Conservation (phyloP, 2,797 vertebrate genomes). For the Tauraco hartlaubi region DNA sequence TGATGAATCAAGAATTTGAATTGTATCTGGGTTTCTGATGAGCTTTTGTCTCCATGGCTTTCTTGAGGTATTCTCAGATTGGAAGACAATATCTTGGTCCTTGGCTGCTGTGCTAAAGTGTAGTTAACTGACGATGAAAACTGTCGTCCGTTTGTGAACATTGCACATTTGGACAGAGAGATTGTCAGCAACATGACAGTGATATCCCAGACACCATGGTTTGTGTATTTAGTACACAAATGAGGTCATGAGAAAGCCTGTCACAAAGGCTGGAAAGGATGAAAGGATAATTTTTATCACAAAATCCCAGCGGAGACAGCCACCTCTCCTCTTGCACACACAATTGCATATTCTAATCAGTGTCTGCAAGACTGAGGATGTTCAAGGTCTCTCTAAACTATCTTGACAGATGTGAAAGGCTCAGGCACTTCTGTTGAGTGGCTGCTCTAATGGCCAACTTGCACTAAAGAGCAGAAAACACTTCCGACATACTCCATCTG, state of each 20-base stretch:
- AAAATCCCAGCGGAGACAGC: background rate
- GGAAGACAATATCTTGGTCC: background rate
- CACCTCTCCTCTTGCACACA: background rate
- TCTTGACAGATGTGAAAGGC: conserved; percentile 28
- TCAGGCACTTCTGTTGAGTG: background rate
- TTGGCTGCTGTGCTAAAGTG: background rate
- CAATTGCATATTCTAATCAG: background rate
- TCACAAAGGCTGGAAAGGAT: background rate
- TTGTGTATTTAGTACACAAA: background rate
- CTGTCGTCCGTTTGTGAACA: background rate
- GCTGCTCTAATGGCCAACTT: background rate
- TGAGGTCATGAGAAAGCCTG: background rate
- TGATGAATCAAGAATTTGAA: background rate
- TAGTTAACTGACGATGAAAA: background rate
- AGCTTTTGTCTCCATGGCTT: background rate
- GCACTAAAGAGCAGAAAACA: background rate
- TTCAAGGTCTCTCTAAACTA: conserved; percentile 3
- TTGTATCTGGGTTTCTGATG: background rate
- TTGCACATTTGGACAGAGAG: background rate
- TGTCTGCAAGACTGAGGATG: background rate
- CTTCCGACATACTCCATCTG: background rate
- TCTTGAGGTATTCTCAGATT: background rate
- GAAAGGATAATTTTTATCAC: conserved; percentile 3
- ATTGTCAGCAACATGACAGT: background rate
- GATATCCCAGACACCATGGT: background rate